Evolutionary conservation across 2,888 invertebrate genomes (phyloP).

Genomic region (Beris morrisii): DNA sequence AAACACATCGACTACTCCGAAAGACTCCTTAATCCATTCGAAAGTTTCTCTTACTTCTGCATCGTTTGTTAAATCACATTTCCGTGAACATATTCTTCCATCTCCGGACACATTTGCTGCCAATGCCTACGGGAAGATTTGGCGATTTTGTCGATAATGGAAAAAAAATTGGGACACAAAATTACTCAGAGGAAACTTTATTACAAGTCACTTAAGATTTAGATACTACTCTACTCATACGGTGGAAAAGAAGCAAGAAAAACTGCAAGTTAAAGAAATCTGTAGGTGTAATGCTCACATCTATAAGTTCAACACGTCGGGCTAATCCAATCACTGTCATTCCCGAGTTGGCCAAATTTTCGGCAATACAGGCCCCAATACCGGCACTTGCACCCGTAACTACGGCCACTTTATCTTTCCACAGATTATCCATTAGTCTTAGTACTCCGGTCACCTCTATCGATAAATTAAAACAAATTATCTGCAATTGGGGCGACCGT

Average conservation of each 20-base stretch:
- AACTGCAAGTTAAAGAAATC: too few species aligned
- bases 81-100: conserved; percentile 50
- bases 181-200: conserved; percentile 21
- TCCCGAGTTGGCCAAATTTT: conserved; percentile 55
- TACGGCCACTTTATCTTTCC: conserved; percentile 52
- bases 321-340: conserved; percentile 61
- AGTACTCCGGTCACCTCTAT: conserved; percentile 15
- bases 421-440: conserved; percentile 39
- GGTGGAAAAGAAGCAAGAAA: too few species aligned
- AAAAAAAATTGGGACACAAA: conserved; percentile 11
- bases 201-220: conserved; percentile 27
- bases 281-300: conserved; percentile 45
- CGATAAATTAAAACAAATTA: conserved; percentile 32
- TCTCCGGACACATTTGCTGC: conserved; percentile 47
- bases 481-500: conserved; percentile 18
- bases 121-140: conserved; percentile 46
- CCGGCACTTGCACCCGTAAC: conserved; percentile 58
- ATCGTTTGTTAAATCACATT: conserved; percentile 53
- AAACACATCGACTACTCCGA: conserved; percentile 51
- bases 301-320: conserved; percentile 56
- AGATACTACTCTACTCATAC: conserved; percentile 15
- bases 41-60: conserved; percentile 48
- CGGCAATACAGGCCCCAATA: conserved; percentile 55
- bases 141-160: conserved; percentile 9
- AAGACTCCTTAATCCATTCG: conserved; percentile 48